Evolutionary conservation across 2,888 invertebrate genomes (phyloP), one percentile per base, ranked within the genome.

Genomic region (Watsonalla cultraria): DNA sequence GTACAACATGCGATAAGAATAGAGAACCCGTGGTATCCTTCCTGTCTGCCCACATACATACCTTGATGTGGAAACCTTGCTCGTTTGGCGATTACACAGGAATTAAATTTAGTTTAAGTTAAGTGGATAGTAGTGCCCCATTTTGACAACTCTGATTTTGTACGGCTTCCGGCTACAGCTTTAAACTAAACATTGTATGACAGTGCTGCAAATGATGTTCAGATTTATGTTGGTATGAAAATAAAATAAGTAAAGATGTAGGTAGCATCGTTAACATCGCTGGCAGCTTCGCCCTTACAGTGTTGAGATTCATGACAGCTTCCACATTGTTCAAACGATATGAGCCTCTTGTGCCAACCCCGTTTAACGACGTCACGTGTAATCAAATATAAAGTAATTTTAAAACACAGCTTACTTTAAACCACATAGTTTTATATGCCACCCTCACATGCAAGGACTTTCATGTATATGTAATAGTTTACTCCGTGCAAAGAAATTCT

Each of bases 381-480:
- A 39, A 39, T 54, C 59, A 59, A 65, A 64, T 64, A 62, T 65
- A 64, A 64, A 59, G 62, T 62, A 57, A 65, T 65, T 64, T 65
- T 57, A 59, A 65, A 64, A 61, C 65, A 65, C 59, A 57, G 56
- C 51, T 48, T 54, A 59, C 65, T 59, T 64, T 59, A 64, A 64
- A 65, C 62, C 59, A 54, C 51, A 65, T 57, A 52, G 65, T 58
- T 64, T 64, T 65, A 65, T 65, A 59, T 53, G 59, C 60, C 57
- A 65, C 60, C 58, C 60, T 65, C 60, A 60, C 58, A 60, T 60
- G 56, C 58, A 54, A 57, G 51, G 57, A 62, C 57, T 56, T 57
- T 60, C 63, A 65, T 65, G 66, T 60, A 65, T 65, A 63, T 56
- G 51, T 60, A 65, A 65, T 63, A 60, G 58, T 64, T 64, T 62